A percentile compares a stretch with the other conserved stretches of the same genome.
Conservation (phyloP, 2,113 vertebrate genomes). For the Menidia beryllina region DNA sequence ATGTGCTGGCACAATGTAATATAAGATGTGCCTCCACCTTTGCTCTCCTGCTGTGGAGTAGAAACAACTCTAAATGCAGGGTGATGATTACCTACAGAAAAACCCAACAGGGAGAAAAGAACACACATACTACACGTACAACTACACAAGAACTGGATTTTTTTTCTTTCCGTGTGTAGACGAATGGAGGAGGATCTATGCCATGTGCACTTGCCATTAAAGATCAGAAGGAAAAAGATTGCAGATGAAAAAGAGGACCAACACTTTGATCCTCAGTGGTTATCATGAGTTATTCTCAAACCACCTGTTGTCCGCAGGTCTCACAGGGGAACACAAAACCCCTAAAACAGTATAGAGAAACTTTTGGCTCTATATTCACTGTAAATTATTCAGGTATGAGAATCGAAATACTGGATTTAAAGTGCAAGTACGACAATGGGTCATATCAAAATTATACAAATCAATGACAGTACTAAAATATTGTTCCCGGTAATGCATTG, state of each 20-base stretch:
- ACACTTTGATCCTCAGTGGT: neutral
- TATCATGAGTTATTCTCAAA: conserved; percentile 30
- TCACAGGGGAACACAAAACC: conserved; percentile 1
- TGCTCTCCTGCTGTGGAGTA: conserved; percentile 16
- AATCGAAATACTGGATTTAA: neutral
- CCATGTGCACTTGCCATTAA: neutral
- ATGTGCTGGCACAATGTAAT: neutral
- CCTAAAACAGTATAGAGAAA: neutral
- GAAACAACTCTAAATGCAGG: conserved; percentile 14
- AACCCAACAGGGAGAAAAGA: conserved; percentile 26
- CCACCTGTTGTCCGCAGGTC: conserved; percentile 25
- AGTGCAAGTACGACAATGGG: neutral
- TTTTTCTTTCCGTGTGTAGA: neutral
- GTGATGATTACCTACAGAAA: conserved; percentile 49
- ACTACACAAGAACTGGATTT: conserved; percentile 11
- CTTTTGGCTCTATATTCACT: neutral
- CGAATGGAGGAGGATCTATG: neutral
- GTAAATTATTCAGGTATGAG: conserved; percentile 3
- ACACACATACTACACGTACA: conserved; percentile 10
- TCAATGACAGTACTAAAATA: neutral
- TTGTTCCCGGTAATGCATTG: neutral
- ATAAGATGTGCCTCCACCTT: conserved; percentile 12
- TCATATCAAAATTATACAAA: neutral
- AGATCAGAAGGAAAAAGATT: neutral
- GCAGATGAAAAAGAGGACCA: neutral